phyloP scores from a whole-genome alignment of 2,888 invertebrate genomes.

The Rhagonycha fulva region DNA sequence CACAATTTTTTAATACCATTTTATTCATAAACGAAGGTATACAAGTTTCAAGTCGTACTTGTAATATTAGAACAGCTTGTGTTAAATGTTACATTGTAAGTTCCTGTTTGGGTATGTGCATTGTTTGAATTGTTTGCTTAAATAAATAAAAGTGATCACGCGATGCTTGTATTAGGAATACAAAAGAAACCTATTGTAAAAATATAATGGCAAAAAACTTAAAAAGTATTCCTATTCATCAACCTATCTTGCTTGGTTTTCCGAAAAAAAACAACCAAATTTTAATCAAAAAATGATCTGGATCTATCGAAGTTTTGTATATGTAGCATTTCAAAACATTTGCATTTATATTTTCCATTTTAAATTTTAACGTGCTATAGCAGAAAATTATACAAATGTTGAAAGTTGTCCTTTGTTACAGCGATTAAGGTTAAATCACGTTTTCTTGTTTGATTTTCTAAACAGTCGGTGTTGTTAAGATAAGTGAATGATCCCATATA shows the following conservation, averaged over 20 bases:
- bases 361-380: neutral
- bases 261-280: neutral
- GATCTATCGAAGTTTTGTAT: neutral
- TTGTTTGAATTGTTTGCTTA: neutral
- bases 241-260: neutral
- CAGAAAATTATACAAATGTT: neutral
- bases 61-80: neutral
- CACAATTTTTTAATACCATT: neutral
- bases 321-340: neutral
- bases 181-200: neutral
- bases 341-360: neutral
- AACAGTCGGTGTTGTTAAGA: neutral
- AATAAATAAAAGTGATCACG: neutral
- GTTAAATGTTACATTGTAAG: neutral
- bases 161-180: neutral
- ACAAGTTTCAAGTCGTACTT: neutral
- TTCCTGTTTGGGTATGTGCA: neutral
- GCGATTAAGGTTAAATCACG: neutral
- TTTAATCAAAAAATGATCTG: neutral
- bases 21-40: neutral
- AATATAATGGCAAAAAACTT: neutral
- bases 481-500: neutral
- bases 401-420: neutral
- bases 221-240: neutral
- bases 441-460: slow-evolving; percentile 1